phyloP scores from a whole-genome alignment of 2,888 invertebrate species.

The Odontothrips loti region DNA sequence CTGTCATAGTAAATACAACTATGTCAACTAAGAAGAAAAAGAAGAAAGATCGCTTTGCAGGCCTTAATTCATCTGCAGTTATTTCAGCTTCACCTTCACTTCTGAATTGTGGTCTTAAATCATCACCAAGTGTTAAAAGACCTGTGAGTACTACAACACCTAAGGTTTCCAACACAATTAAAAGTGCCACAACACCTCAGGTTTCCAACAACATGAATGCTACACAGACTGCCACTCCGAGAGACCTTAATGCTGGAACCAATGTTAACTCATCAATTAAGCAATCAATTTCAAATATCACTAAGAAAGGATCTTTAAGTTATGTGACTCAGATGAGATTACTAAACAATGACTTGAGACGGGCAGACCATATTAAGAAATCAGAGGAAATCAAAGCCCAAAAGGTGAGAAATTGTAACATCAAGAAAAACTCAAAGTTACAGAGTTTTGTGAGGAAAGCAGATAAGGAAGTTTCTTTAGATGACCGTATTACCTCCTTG shows the following conservation, averaged over 20 bases:
- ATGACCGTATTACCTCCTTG: neutral
- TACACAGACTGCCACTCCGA: neutral
- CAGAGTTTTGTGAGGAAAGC: neutral
- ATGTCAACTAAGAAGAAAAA: neutral
- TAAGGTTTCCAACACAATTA: neutral
- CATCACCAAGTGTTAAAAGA: neutral
- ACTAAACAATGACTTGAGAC: neutral
- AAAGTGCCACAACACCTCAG: neutral
- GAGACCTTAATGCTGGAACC: neutral
- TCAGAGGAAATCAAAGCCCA: neutral
- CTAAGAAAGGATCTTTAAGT: neutral
- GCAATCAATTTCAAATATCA: neutral
- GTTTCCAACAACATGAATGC: neutral
- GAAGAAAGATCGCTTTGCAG: neutral
- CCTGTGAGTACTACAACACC: neutral
- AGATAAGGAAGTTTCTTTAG: neutral
- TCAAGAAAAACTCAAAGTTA: neutral
- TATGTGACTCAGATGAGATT: neutral
- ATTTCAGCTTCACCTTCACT: neutral
- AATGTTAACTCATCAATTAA: neutral
- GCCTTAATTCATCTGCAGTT: neutral
- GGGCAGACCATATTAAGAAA: neutral
- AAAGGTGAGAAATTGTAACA: neutral
- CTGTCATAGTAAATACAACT: neutral
- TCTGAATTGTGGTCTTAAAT: neutral